phyloP scores from a whole-genome alignment of 1,140 invertebrate species.

The Drosophila virilis region DNA sequence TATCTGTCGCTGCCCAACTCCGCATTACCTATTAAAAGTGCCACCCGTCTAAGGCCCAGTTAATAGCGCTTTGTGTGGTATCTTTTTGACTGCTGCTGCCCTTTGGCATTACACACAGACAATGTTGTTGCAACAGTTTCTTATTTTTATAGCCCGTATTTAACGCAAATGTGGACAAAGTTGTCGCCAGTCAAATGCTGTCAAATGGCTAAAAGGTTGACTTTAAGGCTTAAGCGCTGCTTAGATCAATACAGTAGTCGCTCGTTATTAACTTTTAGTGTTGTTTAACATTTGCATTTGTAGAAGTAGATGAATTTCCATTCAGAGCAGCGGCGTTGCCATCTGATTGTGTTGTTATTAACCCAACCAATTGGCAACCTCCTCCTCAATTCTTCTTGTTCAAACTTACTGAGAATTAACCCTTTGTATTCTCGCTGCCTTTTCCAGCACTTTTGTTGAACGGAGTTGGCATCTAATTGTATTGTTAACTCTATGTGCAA shows the following conservation, averaged over 20 bases:
- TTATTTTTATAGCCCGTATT: conserved; percentile 33
- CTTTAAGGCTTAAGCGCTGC: background rate
- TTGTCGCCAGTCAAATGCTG: conserved; percentile 25
- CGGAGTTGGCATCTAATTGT: background rate
- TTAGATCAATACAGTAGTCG: conserved; percentile 7
- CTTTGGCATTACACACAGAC: conserved; percentile 28
- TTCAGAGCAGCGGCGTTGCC: background rate
- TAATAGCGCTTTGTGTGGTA: conserved; percentile 31
- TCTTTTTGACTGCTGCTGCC: conserved; percentile 20
- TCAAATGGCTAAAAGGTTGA: conserved; percentile 18
- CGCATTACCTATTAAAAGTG: conserved; percentile 34
- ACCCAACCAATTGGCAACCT: background rate
- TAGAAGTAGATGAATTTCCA: too few relatives aligned
- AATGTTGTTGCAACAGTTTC: conserved; percentile 43
- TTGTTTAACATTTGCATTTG: too few relatives aligned
- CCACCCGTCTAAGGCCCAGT: conserved; percentile 4
- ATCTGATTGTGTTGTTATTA: background rate
- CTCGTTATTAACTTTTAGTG: background rate
- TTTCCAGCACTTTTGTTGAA: background rate
- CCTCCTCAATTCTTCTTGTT: too few relatives aligned
- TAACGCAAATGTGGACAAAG: conserved; percentile 38
- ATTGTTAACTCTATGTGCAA: background rate
- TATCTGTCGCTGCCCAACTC: conserved; percentile 2
- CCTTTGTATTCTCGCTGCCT: too few relatives aligned
- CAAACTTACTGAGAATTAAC: too few relatives aligned